A percentile compares a stretch with the other conserved stretches of the same genome.
phyloP scores from a whole-genome alignment of 2,888 invertebrate genomes.

The Octonoba sinensis region DNA sequence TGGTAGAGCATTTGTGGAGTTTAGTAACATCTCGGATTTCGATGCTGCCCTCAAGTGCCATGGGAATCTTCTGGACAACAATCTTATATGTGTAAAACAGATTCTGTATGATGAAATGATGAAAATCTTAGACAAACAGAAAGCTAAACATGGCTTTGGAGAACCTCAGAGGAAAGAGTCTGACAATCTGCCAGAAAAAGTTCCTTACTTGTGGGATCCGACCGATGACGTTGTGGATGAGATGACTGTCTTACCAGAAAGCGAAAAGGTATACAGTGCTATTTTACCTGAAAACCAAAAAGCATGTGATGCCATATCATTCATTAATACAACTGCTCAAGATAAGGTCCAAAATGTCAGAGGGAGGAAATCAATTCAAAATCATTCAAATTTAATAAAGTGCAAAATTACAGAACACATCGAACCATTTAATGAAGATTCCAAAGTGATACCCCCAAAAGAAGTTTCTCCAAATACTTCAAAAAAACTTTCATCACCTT shows the following conservation, averaged over 20 bases:
- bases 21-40: conserved; percentile 80
- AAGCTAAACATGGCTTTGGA: conserved; percentile 17
- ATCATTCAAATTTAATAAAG: too few species aligned
- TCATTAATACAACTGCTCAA: neutral
- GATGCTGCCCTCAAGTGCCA: conserved; percentile 80
- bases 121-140: conserved; percentile 24
- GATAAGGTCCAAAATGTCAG: neutral
- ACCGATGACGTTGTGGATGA: conserved; percentile 8
- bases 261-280: neutral
- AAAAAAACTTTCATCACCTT: neutral
- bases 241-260: too few species aligned
- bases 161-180: neutral
- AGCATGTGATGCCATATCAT: neutral
- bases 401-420: too few species aligned
- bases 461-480: too few species aligned
- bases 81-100: conserved; percentile 45
- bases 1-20: conserved; percentile 91
- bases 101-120: conserved; percentile 55
- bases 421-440: too few species aligned
- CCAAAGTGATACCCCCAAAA: too few species aligned
- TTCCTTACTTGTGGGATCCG: conserved; percentile 34
- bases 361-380: too few species aligned
- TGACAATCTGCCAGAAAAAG: conserved; percentile 20
- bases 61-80: conserved; percentile 51
- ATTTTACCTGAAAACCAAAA: neutral